Conservation (phyloP, 37 sponge, comb jelly and placozoan species). For the Beroe ovata region DNA sequence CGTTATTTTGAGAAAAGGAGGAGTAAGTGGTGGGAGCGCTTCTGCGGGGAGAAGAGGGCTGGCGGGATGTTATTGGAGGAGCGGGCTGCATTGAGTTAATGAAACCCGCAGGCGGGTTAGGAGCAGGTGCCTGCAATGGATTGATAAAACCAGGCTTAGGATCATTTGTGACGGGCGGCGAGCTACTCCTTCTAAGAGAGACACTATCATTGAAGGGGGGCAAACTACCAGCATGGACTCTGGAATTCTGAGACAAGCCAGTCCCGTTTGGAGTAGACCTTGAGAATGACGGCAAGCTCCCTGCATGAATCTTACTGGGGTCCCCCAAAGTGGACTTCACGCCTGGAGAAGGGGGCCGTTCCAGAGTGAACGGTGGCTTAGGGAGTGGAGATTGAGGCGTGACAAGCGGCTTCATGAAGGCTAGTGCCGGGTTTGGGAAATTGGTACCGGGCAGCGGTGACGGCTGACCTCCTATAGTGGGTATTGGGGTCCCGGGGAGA, state of each 20-base stretch:
- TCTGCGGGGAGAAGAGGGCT: no score
- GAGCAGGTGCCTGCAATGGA: not conserved
- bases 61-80: not conserved
- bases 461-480: not conserved
- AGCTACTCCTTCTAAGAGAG: not conserved
- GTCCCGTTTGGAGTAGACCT: not conserved
- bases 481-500: not conserved
- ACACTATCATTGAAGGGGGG: slow-evolving; percentile 26
- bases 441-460: not conserved
- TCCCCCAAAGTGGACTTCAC: not conserved
- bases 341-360: not conserved
- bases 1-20: no score
- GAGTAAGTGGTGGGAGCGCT: no score
- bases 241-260: not conserved
- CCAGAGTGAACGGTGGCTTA: not conserved
- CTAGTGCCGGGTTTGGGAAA: not conserved
- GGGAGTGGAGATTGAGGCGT: not conserved
- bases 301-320: not conserved
- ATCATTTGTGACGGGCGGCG: not conserved
- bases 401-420: not conserved
- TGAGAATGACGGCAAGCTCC: not conserved
- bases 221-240: slow-evolving; percentile 1
- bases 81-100: not conserved
- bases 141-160: no score
- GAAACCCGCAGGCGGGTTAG: not conserved